Evolutionary conservation across 1,140 invertebrate species (phyloP), one percentile per base, ranked within the genome.

Genomic region (Akabosia matsudoensis): DNA sequence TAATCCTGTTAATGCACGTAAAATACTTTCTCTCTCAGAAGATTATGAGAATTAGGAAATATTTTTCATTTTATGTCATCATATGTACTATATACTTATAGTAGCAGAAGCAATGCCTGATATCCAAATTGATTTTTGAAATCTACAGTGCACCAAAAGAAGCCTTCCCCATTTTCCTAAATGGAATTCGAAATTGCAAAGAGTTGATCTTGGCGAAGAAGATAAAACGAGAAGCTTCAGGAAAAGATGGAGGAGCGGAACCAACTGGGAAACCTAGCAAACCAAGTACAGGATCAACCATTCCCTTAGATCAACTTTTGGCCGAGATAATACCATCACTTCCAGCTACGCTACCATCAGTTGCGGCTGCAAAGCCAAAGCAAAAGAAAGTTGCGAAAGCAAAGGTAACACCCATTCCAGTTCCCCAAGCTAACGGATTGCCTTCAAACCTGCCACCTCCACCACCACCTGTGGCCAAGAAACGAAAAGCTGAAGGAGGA

Each of bases 181-280:
- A 75, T 54, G 77, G 77, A 0, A 52, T 78, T 28, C 64, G 77
- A 1, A 78, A 78, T 33, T 78, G 77, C 70, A 71, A 78, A 31
- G 73, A 78, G 33, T 26, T 72, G 18, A 72, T 74, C 10, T 75
- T 78, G 73, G 77, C 77, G 16, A 75, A 75, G 33, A 78, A 78
- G 28, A 72, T 78, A 14, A 78, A 78, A 52, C 37, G 54, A 64
- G 77, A 78, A 45, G 74, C 73, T 33, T n/a, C 67, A 64, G 77
- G 74, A 72, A 77, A 56, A 56, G 22, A 56, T 13, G 54, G n/a
- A 7, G 37, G 37, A n/a, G 13, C 54, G 54, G 7, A 4, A 45
- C 24, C 54, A 7, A 22, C 7, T 13, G 54, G 54, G 24, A 45
- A 45, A 18, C 37, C 37, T 10, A n/a, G n/a, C n/a, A 61, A 61